Percentiles rank a stretch among this genome's conserved stretches.
These are phyloP conservation scores for Tinea pellionella DNA, from an alignment of 2,888 invertebrate genomes.

Conservation along the genomic window DNA sequence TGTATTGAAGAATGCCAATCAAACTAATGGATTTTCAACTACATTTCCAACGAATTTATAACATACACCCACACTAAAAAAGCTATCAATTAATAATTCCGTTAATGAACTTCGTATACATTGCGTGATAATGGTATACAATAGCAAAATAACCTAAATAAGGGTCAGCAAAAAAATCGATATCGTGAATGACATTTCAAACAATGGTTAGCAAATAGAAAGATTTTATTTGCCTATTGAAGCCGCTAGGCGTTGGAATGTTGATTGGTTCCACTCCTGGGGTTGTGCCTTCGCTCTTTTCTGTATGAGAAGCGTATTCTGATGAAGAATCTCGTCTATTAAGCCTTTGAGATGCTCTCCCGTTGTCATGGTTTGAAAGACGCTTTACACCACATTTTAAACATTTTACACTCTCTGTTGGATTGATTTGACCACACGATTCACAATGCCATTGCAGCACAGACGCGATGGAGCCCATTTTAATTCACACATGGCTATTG, in stretches of 20 bases:
- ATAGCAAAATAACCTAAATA: conserved; percentile 57
- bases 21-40: conserved; percentile 21
- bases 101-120: conserved; percentile 42
- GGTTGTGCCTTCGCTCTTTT: conserved; percentile 56
- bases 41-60: conserved; percentile 43
- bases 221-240: conserved; percentile 36
- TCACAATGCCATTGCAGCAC: conserved; percentile 94
- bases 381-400: conserved; percentile 82
- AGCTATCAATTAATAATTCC: conserved; percentile 36
- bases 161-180: conserved; percentile 53
- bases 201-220: conserved; percentile 31
- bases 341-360: conserved; percentile 34
- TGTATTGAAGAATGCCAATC: neutral
- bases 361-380: conserved; percentile 69
- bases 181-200: conserved; percentile 43
- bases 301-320: conserved; percentile 32
- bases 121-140: conserved; percentile 42
- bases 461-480: conserved; percentile 93
- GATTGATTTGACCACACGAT: conserved; percentile 89
- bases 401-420: conserved; percentile 86
- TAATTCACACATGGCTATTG: conserved; percentile 69
- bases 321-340: conserved; percentile 44
- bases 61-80: conserved; percentile 38
- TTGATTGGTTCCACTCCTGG: conserved; percentile 42
- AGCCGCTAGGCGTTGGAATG: conserved; percentile 50